Conservation (phyloP, 2,113 vertebrate species). For the Phalacrocorax pelagicus region DNA sequence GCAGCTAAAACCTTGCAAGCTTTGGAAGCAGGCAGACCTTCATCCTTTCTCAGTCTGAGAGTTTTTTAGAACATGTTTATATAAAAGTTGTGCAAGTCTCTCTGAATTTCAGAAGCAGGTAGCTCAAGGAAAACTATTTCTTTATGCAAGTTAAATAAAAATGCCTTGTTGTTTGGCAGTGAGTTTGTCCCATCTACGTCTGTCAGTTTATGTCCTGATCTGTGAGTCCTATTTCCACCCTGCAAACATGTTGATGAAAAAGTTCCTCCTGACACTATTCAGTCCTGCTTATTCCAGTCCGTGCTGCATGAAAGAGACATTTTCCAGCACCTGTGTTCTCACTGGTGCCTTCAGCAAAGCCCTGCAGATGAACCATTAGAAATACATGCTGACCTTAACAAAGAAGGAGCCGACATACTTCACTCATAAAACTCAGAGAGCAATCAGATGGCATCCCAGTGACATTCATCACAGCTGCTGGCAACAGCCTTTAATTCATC, state of each 20-base stretch:
- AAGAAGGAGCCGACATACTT: conserved; percentile 68
- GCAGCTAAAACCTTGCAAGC: neutral
- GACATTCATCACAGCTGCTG: conserved; percentile 79
- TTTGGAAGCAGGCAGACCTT: neutral
- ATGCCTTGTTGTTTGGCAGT: neutral
- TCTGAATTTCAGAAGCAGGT: neutral
- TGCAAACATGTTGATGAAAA: neutral
- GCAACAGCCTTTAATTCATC: conserved; percentile 78
- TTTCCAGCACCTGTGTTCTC: conserved; percentile 70
- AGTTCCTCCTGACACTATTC: conserved; percentile 47
- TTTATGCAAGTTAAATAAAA: neutral
- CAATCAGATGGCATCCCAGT: conserved; percentile 73
- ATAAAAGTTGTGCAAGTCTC: neutral
- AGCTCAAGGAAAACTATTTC: neutral
- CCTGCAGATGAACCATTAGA: conserved; percentile 76
- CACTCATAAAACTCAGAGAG: conserved; percentile 73
- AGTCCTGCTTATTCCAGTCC: neutral
- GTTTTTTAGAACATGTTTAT: neutral
- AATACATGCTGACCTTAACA: conserved; percentile 77
- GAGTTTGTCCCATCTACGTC: neutral
- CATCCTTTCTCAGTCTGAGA: neutral
- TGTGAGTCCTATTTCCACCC: neutral
- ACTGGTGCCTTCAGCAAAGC: conserved; percentile 71
- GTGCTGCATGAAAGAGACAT: conserved; percentile 63
- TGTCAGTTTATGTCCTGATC: neutral